Base-by-base conservation (phyloP, 1,140 invertebrate genomes). In the Acromyrmex heyeri region DNA sequence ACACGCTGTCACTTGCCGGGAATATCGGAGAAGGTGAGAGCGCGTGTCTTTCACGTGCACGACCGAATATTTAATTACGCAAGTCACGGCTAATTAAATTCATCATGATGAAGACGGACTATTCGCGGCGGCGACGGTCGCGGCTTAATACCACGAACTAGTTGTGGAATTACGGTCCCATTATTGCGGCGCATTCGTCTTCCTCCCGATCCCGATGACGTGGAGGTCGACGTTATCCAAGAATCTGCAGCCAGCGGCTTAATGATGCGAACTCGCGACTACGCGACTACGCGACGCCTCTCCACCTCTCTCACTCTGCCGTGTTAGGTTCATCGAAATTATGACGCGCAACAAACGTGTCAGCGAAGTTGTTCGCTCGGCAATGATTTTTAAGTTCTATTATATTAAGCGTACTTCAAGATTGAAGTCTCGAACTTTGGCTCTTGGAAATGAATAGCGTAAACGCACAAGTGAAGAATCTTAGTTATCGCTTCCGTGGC, bases 1-100 rank as follows among this genome's bases (percentile, higher is more conserved):
- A 59, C 34, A 77, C 59, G 38, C 10, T 38, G 38, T 4, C n/a
- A 18, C 38, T 64, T 16, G 48, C 48, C 12, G 34, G 67, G 21
- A 44, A 81, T 70, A 72, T 24, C 27, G 14, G 12, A 44, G 53
- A 38, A 64, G 21, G 21, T 48, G 14, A n/a, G 1, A n/a, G 7
- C 12, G 78, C n/a, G 67, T 27, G 50, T 48, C 24, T 72, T 72
- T 57, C 16, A 21, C 44, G 18, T 24, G 48, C 16, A 21, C 21
- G 34, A 50, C 18, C 55, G 55, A 73, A 82, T 61, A 82, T 82
- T 82, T 61, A 82, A 82, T 82, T 82, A 50, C 67, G 69, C 24
- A 21, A 72, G 55, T 82, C 67, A 73, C 38, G 12, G 53, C 24
- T 82, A 82, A 82, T 73, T 73, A 73, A 73, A 82, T 82, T 48